A percentile compares a stretch with the other conserved stretches of the same genome.
Conservation (phyloP, 1,140 invertebrate genomes). For the Drosophila kurseongensis region DNA sequence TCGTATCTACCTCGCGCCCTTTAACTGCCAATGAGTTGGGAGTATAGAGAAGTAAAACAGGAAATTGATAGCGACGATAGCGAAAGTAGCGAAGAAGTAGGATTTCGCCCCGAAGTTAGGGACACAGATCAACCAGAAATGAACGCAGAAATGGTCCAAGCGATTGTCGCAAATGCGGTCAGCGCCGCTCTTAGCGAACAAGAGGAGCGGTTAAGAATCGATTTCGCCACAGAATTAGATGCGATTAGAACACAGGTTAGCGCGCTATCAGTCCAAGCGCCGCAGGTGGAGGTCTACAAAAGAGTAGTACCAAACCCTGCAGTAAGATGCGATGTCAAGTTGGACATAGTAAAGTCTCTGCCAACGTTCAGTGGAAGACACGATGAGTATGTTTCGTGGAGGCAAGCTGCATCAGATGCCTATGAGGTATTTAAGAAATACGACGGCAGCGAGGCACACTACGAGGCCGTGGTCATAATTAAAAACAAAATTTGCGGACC, state of each 20-base stretch:
- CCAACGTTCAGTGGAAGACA: conserved; percentile 15
- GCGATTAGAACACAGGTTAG: neutral
- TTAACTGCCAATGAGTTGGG: conserved; percentile 9
- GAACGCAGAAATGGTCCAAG: conserved; percentile 9
- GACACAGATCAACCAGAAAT: conserved; percentile 1
- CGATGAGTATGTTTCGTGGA: conserved; percentile 6
- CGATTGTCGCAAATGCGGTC: conserved; percentile 15
- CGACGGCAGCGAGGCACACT: conserved; percentile 4
- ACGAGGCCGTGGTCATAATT: conserved; percentile 7
- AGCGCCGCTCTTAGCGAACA: neutral
- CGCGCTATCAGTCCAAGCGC: conserved; percentile 5
- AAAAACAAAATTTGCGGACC: conserved; percentile 13
- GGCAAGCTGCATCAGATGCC: conserved; percentile 11
- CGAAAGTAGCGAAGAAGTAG: conserved; percentile 8
- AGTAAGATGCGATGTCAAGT: conserved; percentile 18
- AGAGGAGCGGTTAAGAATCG: conserved; percentile 1
- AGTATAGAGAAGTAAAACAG: conserved; percentile 8
- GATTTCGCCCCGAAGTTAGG: neutral
- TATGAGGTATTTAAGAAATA: conserved; percentile 14
- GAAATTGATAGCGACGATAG: conserved; percentile 14
- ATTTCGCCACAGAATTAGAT: neutral
- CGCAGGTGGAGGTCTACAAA: conserved; percentile 5
- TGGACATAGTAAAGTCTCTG: conserved; percentile 27
- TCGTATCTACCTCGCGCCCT: neutral
- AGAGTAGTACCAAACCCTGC: conserved; percentile 1